Evolutionary conservation across 2,797 vertebrate genomes (phyloP).

Genomic region (Poeciliopsis infans): DNA sequence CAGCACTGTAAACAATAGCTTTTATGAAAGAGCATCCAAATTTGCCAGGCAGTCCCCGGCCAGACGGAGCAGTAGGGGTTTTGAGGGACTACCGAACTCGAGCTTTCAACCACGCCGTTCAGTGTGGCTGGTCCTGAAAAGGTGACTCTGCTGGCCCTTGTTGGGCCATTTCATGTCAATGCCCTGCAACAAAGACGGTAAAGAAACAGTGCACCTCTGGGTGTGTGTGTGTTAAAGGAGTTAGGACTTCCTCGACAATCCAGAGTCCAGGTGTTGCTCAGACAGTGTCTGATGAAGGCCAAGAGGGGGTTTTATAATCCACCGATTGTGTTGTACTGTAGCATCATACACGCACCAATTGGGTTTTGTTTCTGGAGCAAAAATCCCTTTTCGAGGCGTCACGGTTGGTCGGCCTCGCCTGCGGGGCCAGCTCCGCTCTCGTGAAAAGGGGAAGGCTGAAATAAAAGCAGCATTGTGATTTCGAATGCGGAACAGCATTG

Average conservation of each 20-base stretch:
- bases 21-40: slow-evolving; percentile 53
- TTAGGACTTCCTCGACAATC: slow-evolving; percentile 22
- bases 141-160: slow-evolving; percentile 40
- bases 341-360: neutral
- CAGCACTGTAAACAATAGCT: slow-evolving; percentile 46
- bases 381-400: neutral
- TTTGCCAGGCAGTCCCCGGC: slow-evolving; percentile 29
- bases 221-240: slow-evolving; percentile 18
- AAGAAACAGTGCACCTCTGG: slow-evolving; percentile 30
- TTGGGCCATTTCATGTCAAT: slow-evolving; percentile 48
- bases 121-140: slow-evolving; percentile 47
- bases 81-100: slow-evolving; percentile 30
- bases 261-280: slow-evolving; percentile 41
- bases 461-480: slow-evolving; percentile 10
- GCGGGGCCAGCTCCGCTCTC: neutral
- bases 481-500: slow-evolving; percentile 6
- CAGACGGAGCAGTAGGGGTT: slow-evolving; percentile 44
- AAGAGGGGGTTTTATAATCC: slow-evolving; percentile 1
- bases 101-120: slow-evolving; percentile 47
- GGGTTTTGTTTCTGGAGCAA: slow-evolving; percentile 14
- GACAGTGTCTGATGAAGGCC: slow-evolving; percentile 22
- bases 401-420: slow-evolving; percentile 5
- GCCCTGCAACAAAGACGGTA: slow-evolving; percentile 52
- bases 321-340: slow-evolving; percentile 14
- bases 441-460: slow-evolving; percentile 12